Evolutionary conservation across 92 coral and sea anemone species (phyloP).

Genomic region (Actinostola sp.): DNA sequence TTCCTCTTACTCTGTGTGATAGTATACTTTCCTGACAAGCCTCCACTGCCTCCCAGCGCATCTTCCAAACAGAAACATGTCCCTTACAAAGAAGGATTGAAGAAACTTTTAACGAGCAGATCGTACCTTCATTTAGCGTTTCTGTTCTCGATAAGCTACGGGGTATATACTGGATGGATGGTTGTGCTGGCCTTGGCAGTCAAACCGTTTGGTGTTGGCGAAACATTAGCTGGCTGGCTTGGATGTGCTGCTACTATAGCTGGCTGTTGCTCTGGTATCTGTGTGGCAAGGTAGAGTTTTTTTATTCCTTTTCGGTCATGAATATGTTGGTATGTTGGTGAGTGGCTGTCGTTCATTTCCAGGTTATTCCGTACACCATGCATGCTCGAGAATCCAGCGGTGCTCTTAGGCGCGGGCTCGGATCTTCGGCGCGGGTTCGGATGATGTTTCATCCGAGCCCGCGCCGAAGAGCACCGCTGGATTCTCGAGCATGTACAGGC

Average conservation of each 20-base stretch:
- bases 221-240: conserved; percentile 69
- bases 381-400: too few species aligned
- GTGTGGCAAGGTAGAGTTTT: conserved; percentile 51
- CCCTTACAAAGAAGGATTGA: conserved; percentile 7
- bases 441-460: too few species aligned
- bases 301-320: neutral
- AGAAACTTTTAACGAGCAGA: conserved; percentile 18
- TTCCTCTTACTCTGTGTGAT: conserved; percentile 50
- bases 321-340: too few species aligned
- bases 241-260: conserved; percentile 60
- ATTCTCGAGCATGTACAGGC: too few species aligned
- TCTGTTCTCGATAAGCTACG: conserved; percentile 57
- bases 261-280: conserved; percentile 60
- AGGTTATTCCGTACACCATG: too few species aligned
- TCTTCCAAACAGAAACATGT: conserved; percentile 11
- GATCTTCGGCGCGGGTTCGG: too few species aligned
- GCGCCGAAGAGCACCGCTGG: too few species aligned
- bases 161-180: conserved; percentile 71
- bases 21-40: conserved; percentile 77
- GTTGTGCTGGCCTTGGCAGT: conserved; percentile 68
- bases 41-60: conserved; percentile 76
- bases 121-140: conserved; percentile 53
- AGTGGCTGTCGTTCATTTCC: too few species aligned
- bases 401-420: too few species aligned
- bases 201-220: conserved; percentile 62